These are phyloP conservation scores for Psilanteris sp. DNA, from an alignment of 1,140 invertebrate genomes.

Conservation along the genomic window DNA sequence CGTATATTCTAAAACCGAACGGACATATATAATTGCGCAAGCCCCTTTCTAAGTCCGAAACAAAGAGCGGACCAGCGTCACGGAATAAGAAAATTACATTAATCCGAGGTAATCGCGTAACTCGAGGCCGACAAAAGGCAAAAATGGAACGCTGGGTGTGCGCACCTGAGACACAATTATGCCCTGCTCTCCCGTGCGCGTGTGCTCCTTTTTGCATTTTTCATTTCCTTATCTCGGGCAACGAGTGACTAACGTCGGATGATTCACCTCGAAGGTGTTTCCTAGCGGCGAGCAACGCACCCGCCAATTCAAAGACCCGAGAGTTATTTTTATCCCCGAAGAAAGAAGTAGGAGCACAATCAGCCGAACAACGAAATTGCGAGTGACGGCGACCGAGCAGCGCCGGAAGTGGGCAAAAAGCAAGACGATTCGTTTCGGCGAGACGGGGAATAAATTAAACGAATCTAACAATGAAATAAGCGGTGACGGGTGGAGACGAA, in stretches of 20 bases:
- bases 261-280: slow-evolving; percentile 47
- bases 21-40: background rate
- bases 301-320: no score
- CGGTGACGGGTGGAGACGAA: no score
- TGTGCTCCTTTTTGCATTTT: slow-evolving; percentile 28
- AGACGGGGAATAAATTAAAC: no score
- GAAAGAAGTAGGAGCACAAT: no score
- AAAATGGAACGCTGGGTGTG: slow-evolving; percentile 27
- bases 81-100: slow-evolving; percentile 8
- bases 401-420: no score
- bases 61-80: slow-evolving; percentile 4
- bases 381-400: no score
- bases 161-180: slow-evolving; percentile 36
- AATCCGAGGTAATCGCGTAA: slow-evolving; percentile 14
- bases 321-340: no score
- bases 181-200: background rate
- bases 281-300: no score
- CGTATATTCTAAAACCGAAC: background rate
- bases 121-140: slow-evolving; percentile 15
- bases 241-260: slow-evolving; percentile 46
- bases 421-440: no score
- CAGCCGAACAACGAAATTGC: no score
- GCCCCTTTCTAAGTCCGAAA: background rate
- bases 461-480: no score
- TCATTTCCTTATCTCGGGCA: slow-evolving; percentile 31